A percentile compares a stretch with the other conserved stretches of the same genome.
Conservation (phyloP, 2,888 invertebrate genomes). For the Ectemnius cavifrons region DNA sequence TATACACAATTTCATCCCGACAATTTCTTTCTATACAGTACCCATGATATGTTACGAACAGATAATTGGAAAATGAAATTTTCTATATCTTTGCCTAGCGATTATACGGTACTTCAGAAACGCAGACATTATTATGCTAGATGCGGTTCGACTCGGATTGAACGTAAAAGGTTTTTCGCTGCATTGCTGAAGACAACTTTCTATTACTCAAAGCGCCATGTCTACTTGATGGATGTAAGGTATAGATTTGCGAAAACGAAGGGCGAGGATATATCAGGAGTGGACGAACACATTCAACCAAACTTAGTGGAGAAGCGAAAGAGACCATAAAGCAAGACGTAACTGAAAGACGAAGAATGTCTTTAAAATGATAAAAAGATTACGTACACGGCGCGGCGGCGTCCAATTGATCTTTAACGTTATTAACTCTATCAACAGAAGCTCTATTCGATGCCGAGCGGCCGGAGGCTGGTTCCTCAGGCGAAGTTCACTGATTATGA, state of each 20-base stretch:
- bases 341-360: constrained; percentile 27
- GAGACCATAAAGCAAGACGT: constrained; percentile 8
- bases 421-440: constrained; percentile 39
- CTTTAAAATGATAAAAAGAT: constrained; percentile 28
- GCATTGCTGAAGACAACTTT: constrained; percentile 56
- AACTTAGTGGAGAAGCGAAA: not conserved
- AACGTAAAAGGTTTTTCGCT: constrained; percentile 27
- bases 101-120: constrained; percentile 5
- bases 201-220: constrained; percentile 6
- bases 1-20: constrained; percentile 17
- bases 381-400: constrained; percentile 28
- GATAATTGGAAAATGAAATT: constrained; percentile 38
- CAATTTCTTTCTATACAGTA: constrained; percentile 38
- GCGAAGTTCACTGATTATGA: constrained; percentile 44
- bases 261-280: too few relatives aligned
- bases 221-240: not conserved
- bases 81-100: constrained; percentile 21
- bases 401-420: constrained; percentile 17
- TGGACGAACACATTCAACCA: too few relatives aligned
- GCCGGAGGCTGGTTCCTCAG: constrained; percentile 41
- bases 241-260: not conserved
- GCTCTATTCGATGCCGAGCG: constrained; percentile 54
- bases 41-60: constrained; percentile 51
- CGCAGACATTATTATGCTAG: not conserved
- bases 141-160: constrained; percentile 7